phyloP scores from a whole-genome alignment of 2,113 vertebrate genomes.

The Larimichthys polyactis region DNA sequence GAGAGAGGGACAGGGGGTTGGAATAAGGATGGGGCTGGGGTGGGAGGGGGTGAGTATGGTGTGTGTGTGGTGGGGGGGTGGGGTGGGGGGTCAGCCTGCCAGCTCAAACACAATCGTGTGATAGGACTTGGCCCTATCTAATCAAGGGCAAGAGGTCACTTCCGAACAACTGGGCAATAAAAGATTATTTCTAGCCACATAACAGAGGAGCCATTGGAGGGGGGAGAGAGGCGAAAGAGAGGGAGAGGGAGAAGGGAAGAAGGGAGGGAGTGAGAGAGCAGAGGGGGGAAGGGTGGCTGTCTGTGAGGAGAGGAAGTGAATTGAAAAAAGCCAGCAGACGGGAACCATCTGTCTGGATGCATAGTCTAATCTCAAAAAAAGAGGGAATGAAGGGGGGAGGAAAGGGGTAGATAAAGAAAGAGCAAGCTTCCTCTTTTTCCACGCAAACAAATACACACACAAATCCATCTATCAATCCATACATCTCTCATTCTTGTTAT shows the following conservation, averaged over 20 bases:
- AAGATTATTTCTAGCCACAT: constrained; percentile 97
- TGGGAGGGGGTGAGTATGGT: constrained; percentile 21
- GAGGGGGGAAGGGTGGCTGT: constrained; percentile 77
- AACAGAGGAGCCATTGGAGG: constrained; percentile 89
- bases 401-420: constrained; percentile 47
- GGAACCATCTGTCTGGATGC: constrained; percentile 96
- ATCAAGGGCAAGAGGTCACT: constrained; percentile 99
- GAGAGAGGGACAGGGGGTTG: constrained; percentile 79
- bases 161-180: constrained; percentile 99
- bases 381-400: constrained; percentile 47
- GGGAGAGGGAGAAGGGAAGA: constrained; percentile 72
- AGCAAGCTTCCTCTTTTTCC: constrained; percentile 49
- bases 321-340: constrained; percentile 95
- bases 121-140: constrained; percentile 97
- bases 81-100: constrained; percentile 75
- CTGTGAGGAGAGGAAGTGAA: constrained; percentile 92
- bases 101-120: constrained; percentile 91
- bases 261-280: constrained; percentile 67
- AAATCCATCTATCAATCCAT: constrained; percentile 2
- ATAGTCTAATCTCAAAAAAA: constrained; percentile 84
- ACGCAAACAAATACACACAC: constrained; percentile 31
- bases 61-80: constrained; percentile 22
- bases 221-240: constrained; percentile 53
- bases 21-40: constrained; percentile 46
- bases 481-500: constrained; percentile 16